These are phyloP conservation scores for Acanthurus lineatus DNA, from an alignment of 2,797 vertebrate genomes.

Conservation along the genomic window DNA sequence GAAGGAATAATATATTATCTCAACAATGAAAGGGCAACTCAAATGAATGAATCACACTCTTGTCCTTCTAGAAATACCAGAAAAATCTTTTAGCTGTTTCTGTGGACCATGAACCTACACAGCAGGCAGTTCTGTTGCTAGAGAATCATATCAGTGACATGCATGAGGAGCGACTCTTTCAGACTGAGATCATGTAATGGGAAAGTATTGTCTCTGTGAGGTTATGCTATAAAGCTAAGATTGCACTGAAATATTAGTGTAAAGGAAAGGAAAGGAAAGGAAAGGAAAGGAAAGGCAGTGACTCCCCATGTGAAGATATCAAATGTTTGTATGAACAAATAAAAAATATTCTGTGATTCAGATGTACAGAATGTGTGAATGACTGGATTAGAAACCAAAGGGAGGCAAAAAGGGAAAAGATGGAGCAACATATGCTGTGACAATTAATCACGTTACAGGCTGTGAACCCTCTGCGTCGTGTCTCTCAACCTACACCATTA, in stretches of 20 bases:
- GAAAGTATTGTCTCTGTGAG: neutral
- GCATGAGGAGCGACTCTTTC: neutral
- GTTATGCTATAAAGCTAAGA: too few relatives aligned
- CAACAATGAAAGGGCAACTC: conserved; percentile 10
- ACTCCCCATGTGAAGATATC: too few relatives aligned
- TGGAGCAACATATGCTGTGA: conserved; percentile 48
- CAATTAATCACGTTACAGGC: conserved; percentile 49
- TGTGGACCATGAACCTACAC: neutral
- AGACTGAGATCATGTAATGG: conserved; percentile 4
- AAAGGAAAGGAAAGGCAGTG: too few relatives aligned
- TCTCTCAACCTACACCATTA: conserved; percentile 27
- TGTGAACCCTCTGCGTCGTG: conserved; percentile 21
- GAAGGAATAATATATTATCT: conserved; percentile 4
- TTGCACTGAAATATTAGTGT: too few relatives aligned
- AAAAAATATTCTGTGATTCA: neutral
- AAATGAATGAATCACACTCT: neutral
- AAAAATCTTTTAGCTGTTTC: neutral
- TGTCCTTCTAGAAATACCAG: conserved; percentile 13
- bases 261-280: too few relatives aligned
- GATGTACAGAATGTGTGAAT: conserved; percentile 9
- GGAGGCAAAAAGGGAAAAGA: conserved; percentile 17
- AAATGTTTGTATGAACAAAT: too few relatives aligned
- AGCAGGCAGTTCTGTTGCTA: neutral
- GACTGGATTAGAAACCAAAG: conserved; percentile 14
- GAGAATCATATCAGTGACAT: neutral